Base-by-base conservation (phyloP, 2,113 vertebrate species). In the Notothenia rossii region DNA sequence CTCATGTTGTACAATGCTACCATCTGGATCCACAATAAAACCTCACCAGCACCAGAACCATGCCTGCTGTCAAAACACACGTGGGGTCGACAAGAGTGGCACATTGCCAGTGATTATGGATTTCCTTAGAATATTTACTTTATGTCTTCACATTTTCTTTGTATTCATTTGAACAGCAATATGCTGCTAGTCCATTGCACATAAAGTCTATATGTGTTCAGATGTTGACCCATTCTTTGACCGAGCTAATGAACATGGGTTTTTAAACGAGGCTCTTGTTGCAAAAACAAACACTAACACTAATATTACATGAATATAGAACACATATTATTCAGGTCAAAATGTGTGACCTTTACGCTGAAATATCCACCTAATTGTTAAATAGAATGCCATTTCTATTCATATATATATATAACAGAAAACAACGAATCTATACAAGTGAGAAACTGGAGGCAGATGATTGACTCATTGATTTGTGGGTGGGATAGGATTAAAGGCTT, bases 1-100 rank as follows among this genome's bases (percentile, higher is more conserved):
- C 77, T 67, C 29, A 36, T 56, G 54, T 79, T 84, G 70, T 87
- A 50, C 67, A 88, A 76, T 55, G 29, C 33, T 83, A 20, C 84
- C 88, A 90, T 80, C 77, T 92, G 77, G 70, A 79, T 63, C 54
- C 20, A 49, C 75, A 83, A 17, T 64, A 67, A 11, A 3, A 54
- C 46, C 53, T 25, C 60, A 25, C 13, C 45, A 36, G 60, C 17
- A 54, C 20, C 61, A 54, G 59, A 77, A 29, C 51, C 11, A 48
- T 60, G 25, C 22, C 22, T 62, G 58, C 40, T 63, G 54, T 54
- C 67, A 62, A 59, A 55, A 43, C 13, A 45, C 46, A 49, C 0
- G n/a, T 46, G 29, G 36, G 7, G 33, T 51, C 10, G 22, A 53
- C 48, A 40, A 40, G 3, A 67, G 55, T 14, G n/a, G 50, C 15